Evolutionary conservation across 2,113 vertebrate genomes (phyloP).

Genomic region (Tapirus terrestris): DNA sequence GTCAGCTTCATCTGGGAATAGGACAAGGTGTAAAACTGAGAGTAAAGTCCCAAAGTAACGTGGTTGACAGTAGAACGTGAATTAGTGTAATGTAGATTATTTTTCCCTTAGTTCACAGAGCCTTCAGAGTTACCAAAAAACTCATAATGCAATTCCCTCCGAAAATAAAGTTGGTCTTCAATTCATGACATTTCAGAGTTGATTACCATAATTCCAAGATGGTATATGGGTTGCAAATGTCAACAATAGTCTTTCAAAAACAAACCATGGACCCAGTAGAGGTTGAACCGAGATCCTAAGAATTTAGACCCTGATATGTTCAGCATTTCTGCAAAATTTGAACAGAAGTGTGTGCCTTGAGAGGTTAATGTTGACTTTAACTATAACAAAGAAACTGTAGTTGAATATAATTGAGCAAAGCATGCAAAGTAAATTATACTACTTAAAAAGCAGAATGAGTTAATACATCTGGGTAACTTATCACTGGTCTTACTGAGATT

Average conservation of each 20-base stretch:
- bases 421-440: background rate
- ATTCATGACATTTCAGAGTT: background rate
- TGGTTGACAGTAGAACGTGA: conserved; percentile 64
- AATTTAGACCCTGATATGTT: background rate
- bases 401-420: background rate
- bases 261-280: background rate
- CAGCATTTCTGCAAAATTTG: background rate
- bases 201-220: background rate
- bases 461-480: background rate
- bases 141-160: background rate
- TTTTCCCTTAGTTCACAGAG: conserved; percentile 56
- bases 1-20: conserved; percentile 65
- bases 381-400: background rate
- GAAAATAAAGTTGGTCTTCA: conserved; percentile 13
- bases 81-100: conserved; percentile 64
- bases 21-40: conserved; percentile 75
- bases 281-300: background rate
- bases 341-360: background rate
- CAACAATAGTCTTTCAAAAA: background rate
- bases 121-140: conserved; percentile 63
- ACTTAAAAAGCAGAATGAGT: background rate
- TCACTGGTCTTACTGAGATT: background rate
- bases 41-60: conserved; percentile 62
- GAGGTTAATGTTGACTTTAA: conserved; percentile 4
- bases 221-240: background rate